Evolutionary conservation across 1,140 invertebrate genomes (phyloP), one percentile per base, ranked within the genome.

Genomic region (Parapsyche elsis): DNA sequence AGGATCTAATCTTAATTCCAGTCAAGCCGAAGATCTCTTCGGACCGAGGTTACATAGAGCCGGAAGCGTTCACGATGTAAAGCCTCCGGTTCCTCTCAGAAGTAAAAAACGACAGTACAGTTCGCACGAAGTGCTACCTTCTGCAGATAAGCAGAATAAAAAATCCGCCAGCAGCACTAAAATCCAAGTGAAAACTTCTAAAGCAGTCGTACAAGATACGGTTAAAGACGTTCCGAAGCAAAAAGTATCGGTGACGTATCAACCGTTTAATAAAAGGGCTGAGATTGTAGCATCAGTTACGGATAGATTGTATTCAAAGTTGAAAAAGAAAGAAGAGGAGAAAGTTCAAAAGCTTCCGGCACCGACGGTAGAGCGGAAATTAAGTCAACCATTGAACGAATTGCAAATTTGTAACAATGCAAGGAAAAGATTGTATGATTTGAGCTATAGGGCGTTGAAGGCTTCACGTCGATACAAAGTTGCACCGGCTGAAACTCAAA

Each of bases 251-350:
- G 84, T 76, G 19, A 45, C 19, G 79, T 80, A 67, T 84, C 87
- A 79, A 82, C 87, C 64, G 86, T 88, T 86, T 77, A 83, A 83
- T 53, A 87, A 91, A 78, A 86, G 92, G 83, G 90, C 92, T 5
- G 91, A 93, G 85, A 93, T 93, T 59, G 91, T 94, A 14, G 92
- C 92, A 10, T 92, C 92, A 0, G 93, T 94, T 0, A 94, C 93
- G 0, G 90, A 92, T 83, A 87, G 93, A 80, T 85, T 93, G n/a
- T 94, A 93, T 84, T 88, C 90, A 0, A 91, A 90, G 80, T 87
- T 90, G 30, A 93, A 92, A 84, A 90, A 88, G 70, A 88, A 89
- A 77, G 92, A 93, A 78, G 89, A 89, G n/a, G 88, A 89, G 85
- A 88, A 89, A 85, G 70, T 85, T 26, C 86, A 89, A 82, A 76